Evolutionary conservation across 2,888 invertebrate genomes (phyloP), one percentile per base, ranked within the genome.

Genomic region (Orchesellides sinensis): DNA sequence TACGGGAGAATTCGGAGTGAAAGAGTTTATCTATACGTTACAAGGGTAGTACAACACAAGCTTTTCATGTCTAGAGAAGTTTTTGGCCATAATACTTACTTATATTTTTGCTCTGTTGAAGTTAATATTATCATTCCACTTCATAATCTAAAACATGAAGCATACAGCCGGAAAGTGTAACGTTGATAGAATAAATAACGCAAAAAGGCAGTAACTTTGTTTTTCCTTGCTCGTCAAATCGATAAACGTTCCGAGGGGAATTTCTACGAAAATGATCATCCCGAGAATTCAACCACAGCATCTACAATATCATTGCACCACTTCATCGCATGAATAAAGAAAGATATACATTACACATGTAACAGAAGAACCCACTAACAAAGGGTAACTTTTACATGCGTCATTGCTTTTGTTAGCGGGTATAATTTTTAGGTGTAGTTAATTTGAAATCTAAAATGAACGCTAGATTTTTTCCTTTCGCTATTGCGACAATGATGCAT

Each of bases 181-280:
- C 70, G 79, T 70, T 70, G 70, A 79, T 79, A 63, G 79, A 80
- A 72, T 80, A 73, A 29, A 27, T 32, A 80, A 77, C 17, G 32
- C 21, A 29, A 69, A 52, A 69, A 69, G n/a, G 32, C 23, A 29
- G 66, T 10, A 27, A 68, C 56, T 59, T 59, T 75, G 59, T 47
- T 68, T 61, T 68, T 77, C 77, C 66, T 56, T 73, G 61, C 70
- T 49, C 63, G 63, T 63, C 35, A 69, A 81, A 81, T 81, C 81
- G 81, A 81, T 81, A 81, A 81, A 74, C 69, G 81, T 68, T 81
- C 81, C 81, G 32, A 35, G 40, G 81, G 74, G 81, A 81, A 74
- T 81, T 74, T 75, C 69, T 69, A 75, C 81, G 45, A 74, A 73
- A 81, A 81, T 74, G 74, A 74, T 74, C 74, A 47, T 45, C 81